These are phyloP conservation scores for Thymallus thymallus DNA, from an alignment of 2,113 vertebrate species.

Conservation along the genomic window DNA sequence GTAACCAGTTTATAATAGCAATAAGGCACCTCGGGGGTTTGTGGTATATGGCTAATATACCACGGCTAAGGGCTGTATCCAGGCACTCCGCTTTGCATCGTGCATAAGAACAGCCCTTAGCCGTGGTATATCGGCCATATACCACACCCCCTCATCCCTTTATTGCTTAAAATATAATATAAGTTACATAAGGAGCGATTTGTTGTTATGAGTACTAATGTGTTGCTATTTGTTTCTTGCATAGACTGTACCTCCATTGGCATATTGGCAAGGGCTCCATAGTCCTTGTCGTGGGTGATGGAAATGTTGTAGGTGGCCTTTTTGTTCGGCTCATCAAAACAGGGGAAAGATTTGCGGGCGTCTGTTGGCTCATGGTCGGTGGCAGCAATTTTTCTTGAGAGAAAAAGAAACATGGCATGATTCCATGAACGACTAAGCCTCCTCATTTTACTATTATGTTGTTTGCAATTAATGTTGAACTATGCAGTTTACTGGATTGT, in stretches of 20 bases:
- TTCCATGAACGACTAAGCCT: not conserved
- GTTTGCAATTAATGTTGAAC: not conserved
- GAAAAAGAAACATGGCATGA: constrained; percentile 37
- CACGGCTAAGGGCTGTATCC: too few species aligned
- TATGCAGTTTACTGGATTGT: not conserved
- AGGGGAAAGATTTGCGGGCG: constrained; percentile 94
- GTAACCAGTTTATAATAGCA: too few species aligned
- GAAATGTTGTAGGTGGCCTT: constrained; percentile 90
- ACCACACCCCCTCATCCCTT: too few species aligned
- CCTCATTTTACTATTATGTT: too few species aligned
- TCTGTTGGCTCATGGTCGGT: constrained; percentile 98
- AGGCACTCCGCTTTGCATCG: too few species aligned
- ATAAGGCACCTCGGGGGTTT: too few species aligned
- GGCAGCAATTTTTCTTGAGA: constrained; percentile 90
- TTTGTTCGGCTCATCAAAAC: constrained; percentile 97
- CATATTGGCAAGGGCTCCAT: constrained; percentile 91
- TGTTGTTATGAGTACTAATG: not conserved
- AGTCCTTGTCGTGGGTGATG: constrained; percentile 74
- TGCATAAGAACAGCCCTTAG: too few species aligned
- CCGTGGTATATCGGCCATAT: too few species aligned
- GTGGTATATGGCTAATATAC: too few species aligned
- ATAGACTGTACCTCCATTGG: constrained; percentile 74
- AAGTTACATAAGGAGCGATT: not conserved
- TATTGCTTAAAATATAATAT: not conserved
- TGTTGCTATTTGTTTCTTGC: not conserved